Conservation (phyloP, 2,888 invertebrate species). For the Temnothorax rugatulus region DNA sequence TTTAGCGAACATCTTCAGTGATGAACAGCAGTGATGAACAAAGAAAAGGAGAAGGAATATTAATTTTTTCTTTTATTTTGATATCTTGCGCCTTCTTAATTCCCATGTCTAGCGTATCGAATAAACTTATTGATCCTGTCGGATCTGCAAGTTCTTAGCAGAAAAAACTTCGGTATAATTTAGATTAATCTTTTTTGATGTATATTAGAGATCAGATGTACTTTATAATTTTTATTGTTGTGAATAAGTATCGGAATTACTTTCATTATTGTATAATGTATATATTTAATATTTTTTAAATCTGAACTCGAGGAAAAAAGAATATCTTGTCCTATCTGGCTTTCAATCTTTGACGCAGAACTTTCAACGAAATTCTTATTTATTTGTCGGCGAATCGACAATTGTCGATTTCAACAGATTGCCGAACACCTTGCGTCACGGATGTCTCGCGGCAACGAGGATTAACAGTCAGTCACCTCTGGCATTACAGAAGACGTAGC, state of each 20-base stretch:
- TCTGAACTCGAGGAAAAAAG: not conserved
- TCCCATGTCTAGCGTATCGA: not conserved
- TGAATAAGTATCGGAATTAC: not conserved
- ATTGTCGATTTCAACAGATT: conserved; percentile 36
- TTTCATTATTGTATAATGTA: not conserved
- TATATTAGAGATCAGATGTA: not conserved
- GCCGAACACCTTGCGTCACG: conserved; percentile 28
- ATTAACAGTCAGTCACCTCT: conserved; percentile 49
- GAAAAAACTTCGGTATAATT: not conserved
- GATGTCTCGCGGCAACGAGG: conserved; percentile 6
- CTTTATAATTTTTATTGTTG: not conserved
- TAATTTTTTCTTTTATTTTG: conserved; percentile 18
- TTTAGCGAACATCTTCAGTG: conserved; percentile 23
- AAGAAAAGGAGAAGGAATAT: conserved; percentile 20
- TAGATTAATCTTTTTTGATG: not conserved
- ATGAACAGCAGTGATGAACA: conserved; percentile 10
- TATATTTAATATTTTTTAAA: not conserved
- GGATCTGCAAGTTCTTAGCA: not conserved
- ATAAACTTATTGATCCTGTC: not conserved
- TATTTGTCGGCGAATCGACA: not conserved
- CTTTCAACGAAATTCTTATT: conserved; percentile 17
- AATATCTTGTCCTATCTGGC: not conserved
- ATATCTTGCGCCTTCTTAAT: not conserved
- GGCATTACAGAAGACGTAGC: conserved; percentile 51
- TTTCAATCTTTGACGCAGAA: not conserved